Evolutionary conservation across 2,113 vertebrate species (phyloP).

Genomic region (Steatornis caripensis): DNA sequence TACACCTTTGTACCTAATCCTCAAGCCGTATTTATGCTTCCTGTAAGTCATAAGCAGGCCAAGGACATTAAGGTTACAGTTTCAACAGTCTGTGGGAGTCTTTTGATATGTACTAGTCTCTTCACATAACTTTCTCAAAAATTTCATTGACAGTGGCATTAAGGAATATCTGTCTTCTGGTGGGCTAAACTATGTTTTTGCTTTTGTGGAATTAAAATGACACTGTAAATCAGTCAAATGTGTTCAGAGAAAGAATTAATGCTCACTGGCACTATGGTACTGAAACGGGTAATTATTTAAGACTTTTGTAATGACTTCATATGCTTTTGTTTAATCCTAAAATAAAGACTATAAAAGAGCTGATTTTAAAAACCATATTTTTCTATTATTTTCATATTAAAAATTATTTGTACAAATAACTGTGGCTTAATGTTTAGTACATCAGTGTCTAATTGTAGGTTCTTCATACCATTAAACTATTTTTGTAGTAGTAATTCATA

Average conservation of each 20-base stretch:
- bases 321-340: not conserved
- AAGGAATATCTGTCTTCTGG: constrained; percentile 34
- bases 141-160: not conserved
- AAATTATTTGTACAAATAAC: not conserved
- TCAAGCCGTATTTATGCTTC: constrained; percentile 44
- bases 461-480: not conserved
- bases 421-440: not conserved
- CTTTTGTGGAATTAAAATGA: not conserved
- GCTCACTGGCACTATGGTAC: not conserved
- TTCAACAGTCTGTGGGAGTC: constrained; percentile 22
- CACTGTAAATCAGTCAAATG: not conserved
- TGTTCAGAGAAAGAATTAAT: not conserved
- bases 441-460: not conserved
- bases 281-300: not conserved
- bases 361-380: not conserved
- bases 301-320: not conserved
- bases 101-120: constrained; percentile 23
- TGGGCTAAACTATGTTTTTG: not conserved
- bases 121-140: constrained; percentile 41
- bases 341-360: not conserved
- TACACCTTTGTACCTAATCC: constrained; percentile 44
- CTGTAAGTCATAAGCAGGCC: constrained; percentile 51
- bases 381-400: not conserved
- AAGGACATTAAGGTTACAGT: constrained; percentile 61
- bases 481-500: not conserved